These are phyloP conservation scores for Chrysomallon squamiferum DNA, from an alignment of 1,140 invertebrate genomes.

Conservation along the genomic window DNA sequence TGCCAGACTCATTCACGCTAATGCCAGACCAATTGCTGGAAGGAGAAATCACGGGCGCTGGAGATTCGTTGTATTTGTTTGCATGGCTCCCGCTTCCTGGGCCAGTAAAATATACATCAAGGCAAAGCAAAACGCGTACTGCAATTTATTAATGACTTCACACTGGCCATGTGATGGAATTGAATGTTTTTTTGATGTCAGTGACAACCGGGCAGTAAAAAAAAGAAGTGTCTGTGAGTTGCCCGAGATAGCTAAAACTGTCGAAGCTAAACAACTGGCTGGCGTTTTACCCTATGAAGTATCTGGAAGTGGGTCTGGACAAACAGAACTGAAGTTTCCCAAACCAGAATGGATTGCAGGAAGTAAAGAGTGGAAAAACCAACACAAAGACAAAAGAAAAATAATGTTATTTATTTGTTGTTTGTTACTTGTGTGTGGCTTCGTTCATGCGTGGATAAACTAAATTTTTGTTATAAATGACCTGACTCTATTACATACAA, in stretches of 20 bases:
- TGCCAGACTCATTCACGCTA: slow-evolving; percentile 28
- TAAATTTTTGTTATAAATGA: no score
- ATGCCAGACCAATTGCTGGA: slow-evolving; percentile 15
- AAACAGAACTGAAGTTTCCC: background rate
- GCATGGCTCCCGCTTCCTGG: slow-evolving; percentile 28
- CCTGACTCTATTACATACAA: no score
- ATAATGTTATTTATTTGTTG: no score
- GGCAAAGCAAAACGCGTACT: slow-evolving; percentile 18
- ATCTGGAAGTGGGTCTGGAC: no score
- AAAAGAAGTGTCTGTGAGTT: slow-evolving; percentile 9
- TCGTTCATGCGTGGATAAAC: no score
- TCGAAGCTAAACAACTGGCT: slow-evolving; percentile 6
- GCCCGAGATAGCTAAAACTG: slow-evolving; percentile 21
- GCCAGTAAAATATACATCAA: slow-evolving; percentile 16
- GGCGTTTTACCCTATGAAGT: slow-evolving; percentile 5
- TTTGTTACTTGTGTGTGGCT: no score
- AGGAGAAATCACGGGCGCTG: slow-evolving; percentile 18
- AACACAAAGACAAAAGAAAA: no score
- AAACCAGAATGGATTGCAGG: background rate
- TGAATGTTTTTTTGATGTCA: slow-evolving; percentile 8
- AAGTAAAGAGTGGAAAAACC: background rate
- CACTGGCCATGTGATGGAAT: slow-evolving; percentile 33
- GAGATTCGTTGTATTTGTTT: slow-evolving; percentile 29
- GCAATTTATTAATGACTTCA: slow-evolving; percentile 17
- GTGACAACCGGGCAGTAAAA: background rate